A percentile compares a stretch with the other conserved stretches of the same genome.
Evolutionary conservation across 2,113 vertebrate genomes (phyloP).

Genomic region (Trichechus manatus): DNA sequence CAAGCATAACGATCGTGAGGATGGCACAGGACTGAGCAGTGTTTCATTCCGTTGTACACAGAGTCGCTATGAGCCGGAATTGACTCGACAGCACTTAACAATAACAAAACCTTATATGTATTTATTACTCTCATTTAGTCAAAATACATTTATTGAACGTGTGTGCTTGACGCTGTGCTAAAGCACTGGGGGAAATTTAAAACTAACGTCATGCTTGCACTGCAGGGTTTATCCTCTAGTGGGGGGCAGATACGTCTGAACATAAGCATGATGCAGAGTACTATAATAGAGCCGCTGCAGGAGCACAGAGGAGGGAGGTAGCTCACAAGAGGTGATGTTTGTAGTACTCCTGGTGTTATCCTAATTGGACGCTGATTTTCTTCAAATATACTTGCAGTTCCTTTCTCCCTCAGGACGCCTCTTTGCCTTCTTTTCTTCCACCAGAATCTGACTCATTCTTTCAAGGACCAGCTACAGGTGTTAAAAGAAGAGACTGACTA

Average conservation of each 20-base stretch:
- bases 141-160: not conserved
- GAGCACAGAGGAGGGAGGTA: not conserved
- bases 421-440: not conserved
- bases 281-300: accelerated
- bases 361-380: not conserved
- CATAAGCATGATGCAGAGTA: too few species aligned
- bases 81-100: too few species aligned
- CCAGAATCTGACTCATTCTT: not conserved
- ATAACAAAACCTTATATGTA: not conserved
- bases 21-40: too few species aligned
- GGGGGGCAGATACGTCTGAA: not conserved
- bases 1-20: too few species aligned
- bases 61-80: too few species aligned
- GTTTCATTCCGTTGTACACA: too few species aligned
- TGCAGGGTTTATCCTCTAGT: not conserved
- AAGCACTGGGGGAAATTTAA: not conserved
- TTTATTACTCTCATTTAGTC: not conserved
- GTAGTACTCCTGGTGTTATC: not conserved
- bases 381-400: not conserved
- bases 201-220: not conserved
- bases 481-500: not conserved
- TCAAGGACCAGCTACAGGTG: not conserved
- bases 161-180: not conserved
- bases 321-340: not conserved
- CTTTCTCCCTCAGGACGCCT: not conserved